Evolutionary conservation across 1,140 invertebrate genomes (phyloP).

Genomic region (Calycopis cecrops): DNA sequence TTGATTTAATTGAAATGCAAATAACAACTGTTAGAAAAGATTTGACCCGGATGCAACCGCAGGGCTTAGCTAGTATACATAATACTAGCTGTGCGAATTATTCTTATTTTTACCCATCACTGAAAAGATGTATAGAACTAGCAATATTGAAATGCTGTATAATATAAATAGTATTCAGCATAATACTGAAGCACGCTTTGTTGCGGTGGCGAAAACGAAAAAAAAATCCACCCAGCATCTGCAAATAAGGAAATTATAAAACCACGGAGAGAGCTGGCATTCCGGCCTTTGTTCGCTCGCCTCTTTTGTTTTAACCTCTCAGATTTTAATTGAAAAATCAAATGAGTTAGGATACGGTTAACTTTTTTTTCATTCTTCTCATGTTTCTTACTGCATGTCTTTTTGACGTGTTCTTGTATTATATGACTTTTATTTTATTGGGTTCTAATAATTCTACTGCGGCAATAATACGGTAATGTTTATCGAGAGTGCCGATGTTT

Average conservation of each 20-base stretch:
- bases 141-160: constrained; percentile 20
- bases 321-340: constrained; percentile 65
- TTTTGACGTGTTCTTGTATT: too few relatives aligned
- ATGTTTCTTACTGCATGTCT: constrained; percentile 9
- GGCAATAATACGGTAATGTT: too few relatives aligned
- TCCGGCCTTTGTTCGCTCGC: constrained; percentile 51
- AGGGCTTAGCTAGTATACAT: too few relatives aligned
- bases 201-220: constrained; percentile 49
- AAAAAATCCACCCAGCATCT: constrained; percentile 52
- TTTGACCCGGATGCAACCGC: too few relatives aligned
- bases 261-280: constrained; percentile 51
- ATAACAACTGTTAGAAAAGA: too few relatives aligned
- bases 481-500: too few relatives aligned
- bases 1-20: too few relatives aligned
- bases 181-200: constrained; percentile 38
- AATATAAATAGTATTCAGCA: constrained; percentile 48
- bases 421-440: too few relatives aligned
- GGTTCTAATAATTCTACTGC: too few relatives aligned
- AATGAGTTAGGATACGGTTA: constrained; percentile 31
- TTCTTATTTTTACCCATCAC: too few relatives aligned
- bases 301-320: constrained; percentile 60
- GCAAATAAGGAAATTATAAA: constrained; percentile 70
- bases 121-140: too few relatives aligned
- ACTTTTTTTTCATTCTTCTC: constrained; percentile 14
- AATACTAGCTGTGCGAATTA: too few relatives aligned